Percentiles rank a stretch among this genome's conserved stretches.
These are phyloP conservation scores for Barbus barbus DNA, from an alignment of 2,113 vertebrate genomes.

Conservation along the genomic window DNA sequence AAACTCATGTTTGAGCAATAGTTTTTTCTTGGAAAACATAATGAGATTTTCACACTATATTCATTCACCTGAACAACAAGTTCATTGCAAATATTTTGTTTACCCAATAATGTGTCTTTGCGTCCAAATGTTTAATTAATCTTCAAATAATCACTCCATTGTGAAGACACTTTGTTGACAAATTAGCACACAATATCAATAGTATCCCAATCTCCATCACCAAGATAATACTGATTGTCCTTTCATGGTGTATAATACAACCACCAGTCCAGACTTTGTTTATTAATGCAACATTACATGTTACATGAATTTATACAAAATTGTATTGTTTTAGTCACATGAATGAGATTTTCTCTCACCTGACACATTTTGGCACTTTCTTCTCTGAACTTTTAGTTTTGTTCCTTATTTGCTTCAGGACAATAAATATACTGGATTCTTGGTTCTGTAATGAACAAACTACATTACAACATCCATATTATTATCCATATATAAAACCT, in stretches of 20 bases:
- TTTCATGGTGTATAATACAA: not conserved
- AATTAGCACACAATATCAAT: no score
- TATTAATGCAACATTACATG: conserved; percentile 39
- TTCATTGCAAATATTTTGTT: no score
- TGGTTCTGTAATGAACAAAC: not conserved
- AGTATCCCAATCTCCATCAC: no score
- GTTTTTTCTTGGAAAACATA: not conserved
- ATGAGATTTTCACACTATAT: no score
- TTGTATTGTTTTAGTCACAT: not conserved
- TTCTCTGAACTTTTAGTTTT: not conserved
- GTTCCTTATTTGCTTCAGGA: not conserved
- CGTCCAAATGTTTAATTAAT: no score
- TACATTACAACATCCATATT: conserved; percentile 4
- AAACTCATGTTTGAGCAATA: not conserved
- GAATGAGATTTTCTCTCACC: not conserved
- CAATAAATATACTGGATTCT: not conserved
- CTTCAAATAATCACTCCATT: no score
- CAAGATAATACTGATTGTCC: no score
- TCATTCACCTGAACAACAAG: no score
- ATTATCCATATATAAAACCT: not conserved
- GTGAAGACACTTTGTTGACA: no score
- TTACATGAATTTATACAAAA: conserved; percentile 41
- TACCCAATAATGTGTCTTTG: not conserved
- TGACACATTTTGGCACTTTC: not conserved
- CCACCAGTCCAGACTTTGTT: not conserved